A percentile compares a stretch with the other conserved stretches of the same genome.
Conservation (phyloP, 2,113 vertebrate species). For the Pteruthius melanotis region DNA sequence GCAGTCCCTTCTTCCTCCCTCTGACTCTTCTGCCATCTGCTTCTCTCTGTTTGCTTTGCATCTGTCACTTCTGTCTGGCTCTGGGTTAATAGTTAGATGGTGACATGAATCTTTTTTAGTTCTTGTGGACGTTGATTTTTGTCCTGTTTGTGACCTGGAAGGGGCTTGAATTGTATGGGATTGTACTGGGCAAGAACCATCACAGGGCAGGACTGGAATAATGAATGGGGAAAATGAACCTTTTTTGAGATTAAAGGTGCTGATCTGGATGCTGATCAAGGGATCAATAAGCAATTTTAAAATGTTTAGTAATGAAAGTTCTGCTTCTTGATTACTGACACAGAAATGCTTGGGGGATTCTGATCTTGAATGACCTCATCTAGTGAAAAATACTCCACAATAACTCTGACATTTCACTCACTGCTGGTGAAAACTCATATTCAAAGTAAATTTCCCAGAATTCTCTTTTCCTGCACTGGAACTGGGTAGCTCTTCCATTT, state of each 20-base stretch:
- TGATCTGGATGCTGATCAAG: neutral
- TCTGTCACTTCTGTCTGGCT: constrained; percentile 52
- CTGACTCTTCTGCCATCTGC: constrained; percentile 67
- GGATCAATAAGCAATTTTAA: neutral
- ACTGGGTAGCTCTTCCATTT: neutral
- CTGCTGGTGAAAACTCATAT: neutral
- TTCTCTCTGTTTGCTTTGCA: constrained; percentile 65
- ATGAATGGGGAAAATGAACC: neutral
- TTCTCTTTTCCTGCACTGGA: neutral
- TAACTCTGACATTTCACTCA: neutral
- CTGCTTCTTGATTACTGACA: neutral
- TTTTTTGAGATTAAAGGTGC: neutral
- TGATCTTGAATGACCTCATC: neutral
- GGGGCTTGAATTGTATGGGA: constrained; percentile 31
- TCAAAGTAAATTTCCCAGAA: neutral
- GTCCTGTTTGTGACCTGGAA: neutral
- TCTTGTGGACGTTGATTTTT: neutral
- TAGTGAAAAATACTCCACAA: neutral
- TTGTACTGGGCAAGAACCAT: neutral
- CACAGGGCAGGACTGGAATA: neutral
- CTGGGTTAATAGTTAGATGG: constrained; percentile 11
- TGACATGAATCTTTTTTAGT: neutral
- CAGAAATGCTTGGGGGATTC: neutral
- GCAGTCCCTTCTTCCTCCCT: constrained; percentile 70
- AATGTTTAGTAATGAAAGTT: neutral